These are phyloP conservation scores for Moxostoma hubbsi DNA, from an alignment of 2,797 vertebrate genomes.

Conservation along the genomic window DNA sequence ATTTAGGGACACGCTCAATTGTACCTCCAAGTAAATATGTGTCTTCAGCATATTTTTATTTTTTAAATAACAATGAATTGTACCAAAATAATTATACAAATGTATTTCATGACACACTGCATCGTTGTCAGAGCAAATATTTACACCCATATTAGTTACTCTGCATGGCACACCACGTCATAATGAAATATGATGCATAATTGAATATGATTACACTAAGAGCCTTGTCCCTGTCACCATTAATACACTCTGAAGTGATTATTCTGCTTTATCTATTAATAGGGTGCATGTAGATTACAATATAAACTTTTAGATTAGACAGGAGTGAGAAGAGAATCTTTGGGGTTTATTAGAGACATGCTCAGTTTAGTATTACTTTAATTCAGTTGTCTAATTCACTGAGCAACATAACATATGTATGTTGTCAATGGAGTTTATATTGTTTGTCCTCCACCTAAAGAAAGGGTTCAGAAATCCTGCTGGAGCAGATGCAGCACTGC, in stretches of 20 bases:
- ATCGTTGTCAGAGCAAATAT: no score
- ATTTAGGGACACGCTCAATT: no score
- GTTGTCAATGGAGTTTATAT: neutral
- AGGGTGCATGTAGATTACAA: neutral
- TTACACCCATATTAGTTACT: no score
- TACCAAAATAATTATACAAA: no score
- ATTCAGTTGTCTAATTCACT: neutral
- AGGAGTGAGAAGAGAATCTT: conserved; percentile 1
- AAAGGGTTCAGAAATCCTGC: neutral
- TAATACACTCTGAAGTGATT: conserved; percentile 17
- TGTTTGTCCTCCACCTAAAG: conserved; percentile 13
- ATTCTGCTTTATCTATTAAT: conserved; percentile 43
- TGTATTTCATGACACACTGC: no score
- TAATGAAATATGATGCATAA: neutral
- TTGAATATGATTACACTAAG: conserved; percentile 7
- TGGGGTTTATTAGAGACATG: neutral
- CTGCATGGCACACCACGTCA: neutral
- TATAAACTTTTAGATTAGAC: conserved; percentile 14
- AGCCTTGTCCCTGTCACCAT: neutral
- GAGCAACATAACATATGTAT: neutral
- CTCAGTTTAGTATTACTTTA: conserved; percentile 2
- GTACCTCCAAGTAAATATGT: no score
- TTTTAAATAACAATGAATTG: no score
- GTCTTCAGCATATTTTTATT: no score
- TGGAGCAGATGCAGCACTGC: neutral